Base-by-base conservation (phyloP, 1,140 invertebrate species). In the Hestina assimilis region DNA sequence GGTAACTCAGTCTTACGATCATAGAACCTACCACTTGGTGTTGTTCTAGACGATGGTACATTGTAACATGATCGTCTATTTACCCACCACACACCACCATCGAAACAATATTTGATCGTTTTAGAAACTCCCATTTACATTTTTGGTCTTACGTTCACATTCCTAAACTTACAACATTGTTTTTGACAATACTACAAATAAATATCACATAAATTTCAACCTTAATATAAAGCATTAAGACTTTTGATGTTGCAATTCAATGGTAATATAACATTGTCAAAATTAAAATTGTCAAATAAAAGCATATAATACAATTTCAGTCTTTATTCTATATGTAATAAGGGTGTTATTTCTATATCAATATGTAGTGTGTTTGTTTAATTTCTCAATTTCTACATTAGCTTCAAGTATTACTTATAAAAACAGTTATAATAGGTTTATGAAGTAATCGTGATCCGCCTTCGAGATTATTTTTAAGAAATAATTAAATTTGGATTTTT, bases 71-170 rank as follows among this genome's bases (percentile, higher is more conserved):
- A 79, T 71, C 69, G 51, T 50, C 48, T 61, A 17, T 69, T 63
- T 67, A 42, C 42, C 28, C 51, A 50, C 52, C 59, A 62, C 48
- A 35, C 45, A 43, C 42, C 41, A 23, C 42, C 53, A 33, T 15
- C 29, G 35, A 66, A 56, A 52, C 38, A 52, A 52, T 75, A 67
- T 76, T 76, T 75, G 67, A 63, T 65, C 71, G 68, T 68, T 79
- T 79, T 79, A 76, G 76, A 76, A 79, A 79, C 73, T 75, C 67
- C 67, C 71, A 75, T 75, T 70, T 72, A 66, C 64, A 78, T 72
- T 56, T 19, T 56, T 56, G 45, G 41, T 26, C 26, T 15, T 52
- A 42, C 38, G 9, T 42, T 40, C 50, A 42, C 50, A 52, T 52
- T 52, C 50, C 26, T 42, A 26, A 17, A 21, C 23, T 2, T 8